These are phyloP conservation scores for Eucera pruinosa DNA, from an alignment of 2,888 invertebrate species.

Conservation along the genomic window DNA sequence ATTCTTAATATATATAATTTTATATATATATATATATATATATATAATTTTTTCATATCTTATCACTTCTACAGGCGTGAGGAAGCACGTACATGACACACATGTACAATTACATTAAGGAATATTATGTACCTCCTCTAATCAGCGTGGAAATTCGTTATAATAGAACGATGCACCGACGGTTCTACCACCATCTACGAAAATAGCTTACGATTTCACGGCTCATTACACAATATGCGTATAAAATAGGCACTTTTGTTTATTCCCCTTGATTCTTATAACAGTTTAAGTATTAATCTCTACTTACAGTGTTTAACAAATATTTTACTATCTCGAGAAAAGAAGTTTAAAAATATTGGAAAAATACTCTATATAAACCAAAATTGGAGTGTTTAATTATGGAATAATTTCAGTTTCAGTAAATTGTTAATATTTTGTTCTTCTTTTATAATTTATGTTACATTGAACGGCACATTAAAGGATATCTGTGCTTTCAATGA, in stretches of 20 bases:
- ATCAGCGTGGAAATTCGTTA: conserved; percentile 31
- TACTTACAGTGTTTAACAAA: background rate
- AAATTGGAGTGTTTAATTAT: background rate
- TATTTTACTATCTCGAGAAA: background rate
- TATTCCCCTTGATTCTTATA: conserved; percentile 3
- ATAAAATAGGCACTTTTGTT: conserved; percentile 34
- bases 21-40: too few relatives aligned
- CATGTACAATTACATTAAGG: conserved; percentile 20
- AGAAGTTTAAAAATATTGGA: background rate
- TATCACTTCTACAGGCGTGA: conserved; percentile 53
- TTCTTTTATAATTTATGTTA: too few relatives aligned
- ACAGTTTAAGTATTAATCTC: background rate
- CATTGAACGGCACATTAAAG: too few relatives aligned
- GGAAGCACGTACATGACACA: conserved; percentile 28
- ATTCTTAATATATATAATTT: conserved; percentile 32
- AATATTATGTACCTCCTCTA: conserved; percentile 31
- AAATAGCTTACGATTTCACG: background rate
- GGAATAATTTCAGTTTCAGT: too few relatives aligned
- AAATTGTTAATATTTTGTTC: too few relatives aligned
- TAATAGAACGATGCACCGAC: conserved; percentile 30
- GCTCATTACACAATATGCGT: conserved; percentile 12
- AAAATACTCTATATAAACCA: background rate
- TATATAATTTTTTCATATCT: conserved; percentile 24
- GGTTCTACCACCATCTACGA: conserved; percentile 40
- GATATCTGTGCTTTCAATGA: too few relatives aligned